Conservation (phyloP, 2,888 invertebrate genomes). For the Meghimatium bilineatum region DNA sequence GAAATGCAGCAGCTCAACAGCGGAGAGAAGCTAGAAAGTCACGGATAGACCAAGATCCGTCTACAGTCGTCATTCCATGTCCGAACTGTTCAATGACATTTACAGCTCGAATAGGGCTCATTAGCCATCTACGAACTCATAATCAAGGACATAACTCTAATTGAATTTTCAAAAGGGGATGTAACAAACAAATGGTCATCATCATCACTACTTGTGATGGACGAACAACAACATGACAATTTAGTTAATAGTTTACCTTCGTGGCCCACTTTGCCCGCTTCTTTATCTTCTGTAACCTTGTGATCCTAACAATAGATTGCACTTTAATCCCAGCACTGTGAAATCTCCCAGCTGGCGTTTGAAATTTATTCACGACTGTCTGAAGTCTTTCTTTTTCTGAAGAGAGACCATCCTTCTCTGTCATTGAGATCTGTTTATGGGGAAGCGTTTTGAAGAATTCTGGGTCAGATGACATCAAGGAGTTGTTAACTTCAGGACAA, state of each 20-base stretch:
- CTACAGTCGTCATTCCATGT: too few relatives aligned
- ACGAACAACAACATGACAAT: too few relatives aligned
- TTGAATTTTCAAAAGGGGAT: too few relatives aligned
- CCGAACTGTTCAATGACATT: too few relatives aligned
- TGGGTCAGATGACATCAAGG: background rate
- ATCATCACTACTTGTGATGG: too few relatives aligned
- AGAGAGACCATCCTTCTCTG: background rate
- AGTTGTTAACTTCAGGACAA: background rate
- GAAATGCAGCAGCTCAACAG: too few relatives aligned
- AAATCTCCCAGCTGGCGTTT: background rate
- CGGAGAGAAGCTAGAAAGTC: too few relatives aligned
- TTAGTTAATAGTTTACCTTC: conserved; percentile 43
- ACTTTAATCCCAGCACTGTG: conserved; percentile 22
- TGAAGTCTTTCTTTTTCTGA: background rate
- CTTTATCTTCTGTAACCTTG: conserved; percentile 5
- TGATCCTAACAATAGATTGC: conserved; percentile 31
- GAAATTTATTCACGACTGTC: background rate
- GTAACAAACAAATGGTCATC: too few relatives aligned
- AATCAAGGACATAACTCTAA: too few relatives aligned
- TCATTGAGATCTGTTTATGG: background rate
- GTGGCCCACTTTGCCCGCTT: conserved; percentile 27
- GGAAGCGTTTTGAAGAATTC: background rate
- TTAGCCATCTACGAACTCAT: too few relatives aligned
- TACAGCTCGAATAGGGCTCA: too few relatives aligned
- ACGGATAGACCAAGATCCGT: too few relatives aligned